phyloP scores from a whole-genome alignment of 37 sponge, comb jelly and placozoan genomes.

The Bolinopsis microptera region DNA sequence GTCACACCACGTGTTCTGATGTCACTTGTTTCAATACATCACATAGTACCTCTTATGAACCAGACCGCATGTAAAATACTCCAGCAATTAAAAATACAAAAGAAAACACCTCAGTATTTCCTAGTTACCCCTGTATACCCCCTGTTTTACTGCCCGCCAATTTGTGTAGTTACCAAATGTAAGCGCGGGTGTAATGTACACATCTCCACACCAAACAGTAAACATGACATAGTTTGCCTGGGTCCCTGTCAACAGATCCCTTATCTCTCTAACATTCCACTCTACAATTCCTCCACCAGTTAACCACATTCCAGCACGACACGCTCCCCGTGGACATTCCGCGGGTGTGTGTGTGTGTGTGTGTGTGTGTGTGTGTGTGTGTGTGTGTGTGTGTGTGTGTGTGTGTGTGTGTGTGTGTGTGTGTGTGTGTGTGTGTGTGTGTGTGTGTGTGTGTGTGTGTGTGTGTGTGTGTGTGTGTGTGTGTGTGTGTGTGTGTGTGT shows the following conservation, averaged over 20 bases:
- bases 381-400: constrained; percentile 66
- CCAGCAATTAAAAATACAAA: too few species aligned
- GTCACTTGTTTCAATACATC: too few species aligned
- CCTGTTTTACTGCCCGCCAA: too few species aligned
- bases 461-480: neutral
- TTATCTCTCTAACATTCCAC: neutral
- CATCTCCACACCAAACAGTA: neutral
- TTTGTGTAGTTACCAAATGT: too few species aligned
- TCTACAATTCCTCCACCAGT: neutral
- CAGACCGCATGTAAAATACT: too few species aligned
- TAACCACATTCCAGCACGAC: neutral
- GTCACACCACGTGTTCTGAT: too few species aligned
- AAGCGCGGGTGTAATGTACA: too few species aligned
- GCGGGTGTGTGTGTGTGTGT: neutral
- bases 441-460: constrained; percentile 10
- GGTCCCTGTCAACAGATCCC: neutral
- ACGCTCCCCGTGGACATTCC: too few species aligned
- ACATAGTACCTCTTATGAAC: too few species aligned
- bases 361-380: constrained; percentile 48
- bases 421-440: constrained; percentile 60
- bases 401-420: constrained; percentile 61
- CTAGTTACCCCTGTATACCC: too few species aligned
- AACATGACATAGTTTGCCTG: neutral
- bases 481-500: neutral
- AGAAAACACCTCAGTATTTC: too few species aligned